Conservation (phyloP, 2,888 invertebrate species). For the Papilio gigon region DNA sequence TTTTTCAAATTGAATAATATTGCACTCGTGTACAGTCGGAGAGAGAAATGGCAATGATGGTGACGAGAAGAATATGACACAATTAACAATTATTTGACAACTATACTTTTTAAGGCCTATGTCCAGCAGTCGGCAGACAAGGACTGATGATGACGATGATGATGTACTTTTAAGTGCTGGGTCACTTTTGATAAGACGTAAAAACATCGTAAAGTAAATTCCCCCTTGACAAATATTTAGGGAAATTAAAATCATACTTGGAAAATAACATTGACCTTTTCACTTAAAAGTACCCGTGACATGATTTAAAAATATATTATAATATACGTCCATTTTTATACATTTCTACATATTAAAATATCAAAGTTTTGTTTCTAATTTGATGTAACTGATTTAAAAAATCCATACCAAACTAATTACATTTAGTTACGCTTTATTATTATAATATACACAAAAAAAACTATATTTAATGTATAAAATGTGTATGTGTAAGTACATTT, state of each 20-base stretch:
- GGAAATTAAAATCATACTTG: not conserved
- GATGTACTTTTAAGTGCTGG: not conserved
- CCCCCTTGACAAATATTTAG: not conserved
- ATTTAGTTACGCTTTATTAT: too few species aligned
- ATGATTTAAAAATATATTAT: too few species aligned
- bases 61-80: not conserved
- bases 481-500: constrained; percentile 9
- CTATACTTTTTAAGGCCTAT: not conserved
- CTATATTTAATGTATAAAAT: too few species aligned
- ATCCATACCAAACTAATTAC: too few species aligned
- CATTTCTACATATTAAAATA: too few species aligned
- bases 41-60: not conserved
- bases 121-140: too few species aligned
- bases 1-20: not conserved
- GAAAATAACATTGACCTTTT: not conserved
- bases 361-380: too few species aligned
- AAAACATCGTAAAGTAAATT: not conserved
- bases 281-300: not conserved
- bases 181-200: not conserved
- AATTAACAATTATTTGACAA: not conserved
- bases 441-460: too few species aligned
- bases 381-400: too few species aligned
- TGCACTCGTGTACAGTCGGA: constrained; percentile 14
- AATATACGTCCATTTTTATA: too few species aligned
- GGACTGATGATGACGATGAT: too few species aligned